A percentile compares a stretch with the other conserved stretches of the same genome.
Evolutionary conservation across 2,113 vertebrate genomes (phyloP).

Genomic region (Paralichthys olivaceus): DNA sequence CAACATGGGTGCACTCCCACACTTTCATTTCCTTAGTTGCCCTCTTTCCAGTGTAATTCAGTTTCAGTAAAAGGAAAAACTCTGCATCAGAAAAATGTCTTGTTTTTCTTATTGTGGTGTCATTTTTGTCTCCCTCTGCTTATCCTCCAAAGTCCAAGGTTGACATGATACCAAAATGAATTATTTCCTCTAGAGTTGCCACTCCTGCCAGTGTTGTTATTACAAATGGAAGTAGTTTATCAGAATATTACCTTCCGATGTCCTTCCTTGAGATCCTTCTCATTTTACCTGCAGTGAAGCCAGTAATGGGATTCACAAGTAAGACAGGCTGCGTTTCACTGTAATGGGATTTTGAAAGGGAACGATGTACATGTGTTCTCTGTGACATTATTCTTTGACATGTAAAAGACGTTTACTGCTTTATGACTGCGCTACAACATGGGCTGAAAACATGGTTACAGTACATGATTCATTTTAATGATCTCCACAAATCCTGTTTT

Average conservation of each 20-base stretch:
- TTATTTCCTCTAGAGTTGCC: constrained; percentile 53
- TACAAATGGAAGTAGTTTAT: constrained; percentile 70
- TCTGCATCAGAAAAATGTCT: constrained; percentile 5
- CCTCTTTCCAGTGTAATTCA: constrained; percentile 31
- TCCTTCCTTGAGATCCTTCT: constrained; percentile 65
- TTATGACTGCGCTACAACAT: constrained; percentile 6
- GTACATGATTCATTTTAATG: constrained; percentile 29
- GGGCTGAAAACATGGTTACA: constrained; percentile 37
- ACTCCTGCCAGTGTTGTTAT: constrained; percentile 58
- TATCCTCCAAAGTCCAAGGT: constrained; percentile 52
- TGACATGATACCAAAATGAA: constrained; percentile 61
- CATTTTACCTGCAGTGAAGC: constrained; percentile 59
- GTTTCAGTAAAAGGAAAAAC: constrained; percentile 19
- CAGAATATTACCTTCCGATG: constrained; percentile 51
- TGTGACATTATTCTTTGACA: constrained; percentile 43
- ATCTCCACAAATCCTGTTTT: constrained; percentile 20
- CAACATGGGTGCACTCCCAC: constrained; percentile 30
- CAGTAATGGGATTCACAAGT: constrained; percentile 67
- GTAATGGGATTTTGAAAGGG: constrained; percentile 55
- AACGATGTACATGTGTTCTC: constrained; percentile 23
- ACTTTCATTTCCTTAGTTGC: constrained; percentile 29
- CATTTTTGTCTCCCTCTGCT: constrained; percentile 22
- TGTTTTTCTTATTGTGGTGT: constrained; percentile 25
- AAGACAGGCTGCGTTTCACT: constrained; percentile 53
- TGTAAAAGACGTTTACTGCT: constrained; percentile 19